Base-by-base conservation (phyloP, 2,888 invertebrate species). In the Caenorhabditis angaria region DNA sequence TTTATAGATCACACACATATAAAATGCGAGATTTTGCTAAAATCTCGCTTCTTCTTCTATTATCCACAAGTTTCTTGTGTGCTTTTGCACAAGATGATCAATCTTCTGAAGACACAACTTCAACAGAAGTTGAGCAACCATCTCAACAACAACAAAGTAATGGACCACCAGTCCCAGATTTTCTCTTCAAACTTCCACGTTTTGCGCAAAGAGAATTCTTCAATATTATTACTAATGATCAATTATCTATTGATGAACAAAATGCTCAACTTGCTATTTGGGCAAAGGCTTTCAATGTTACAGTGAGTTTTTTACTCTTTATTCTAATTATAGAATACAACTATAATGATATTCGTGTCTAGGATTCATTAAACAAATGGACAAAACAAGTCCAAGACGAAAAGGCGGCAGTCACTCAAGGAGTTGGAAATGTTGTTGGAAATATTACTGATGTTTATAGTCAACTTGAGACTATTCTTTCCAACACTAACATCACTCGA, bases 271-370 rank as follows among this genome's bases (percentile, higher is more conserved):
- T 71, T 18, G 58, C 66, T 1, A 64, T 67, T 29, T 71, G 71
- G 71, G 66, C 71, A 0, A 67, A 67, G 41, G 64, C 66, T 8
- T 71, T 67, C 57, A 64, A 71, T 67, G 71, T 71, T 2, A 64
- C 70, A 2, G 70, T 70, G 28, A 58, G 61, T 35, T 27, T 4
- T 5, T 18, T 54, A 10, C 2, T 54, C 12, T 54, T 25, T n/a
- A n/a, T n/a, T n/a, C n/a, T n/a, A n/a, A n/a, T 25, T 25, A 56
- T 3, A 20, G 20, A 25, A 20, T 32, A 32, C 29, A 6, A n/a
- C n/a, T n/a, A n/a, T n/a, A 24, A 12, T 22, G 4, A 10, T 25
- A n/a, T 27, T 22, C 5, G 1, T 20, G 35, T 70, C 5, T 28
- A 71, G 70, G 61, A 66, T 47, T 56, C 66, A 2, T 71, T 71